Base-by-base conservation (phyloP, 2,113 vertebrate species). In the Opisthocomus hoazin region DNA sequence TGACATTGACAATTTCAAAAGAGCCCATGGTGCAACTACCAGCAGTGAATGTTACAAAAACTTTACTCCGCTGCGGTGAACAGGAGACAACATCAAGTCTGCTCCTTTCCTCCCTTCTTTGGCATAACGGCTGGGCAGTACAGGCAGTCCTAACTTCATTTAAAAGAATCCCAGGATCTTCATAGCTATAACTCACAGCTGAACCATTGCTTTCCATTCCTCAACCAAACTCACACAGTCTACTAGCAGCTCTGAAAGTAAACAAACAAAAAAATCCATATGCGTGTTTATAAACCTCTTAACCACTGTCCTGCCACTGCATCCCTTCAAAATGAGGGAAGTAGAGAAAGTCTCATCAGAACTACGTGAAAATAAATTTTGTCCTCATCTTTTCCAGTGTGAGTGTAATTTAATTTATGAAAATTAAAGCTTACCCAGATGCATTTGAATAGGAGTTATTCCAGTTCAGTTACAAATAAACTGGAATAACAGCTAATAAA, bases 401-500 rank as follows among this genome's bases (percentile, higher is more conserved):
- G 39, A 81, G 26, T 50, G 41, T 30, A 10, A 46, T 84, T 94
- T 78, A 32, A 89, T 74, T 63, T 50, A 70, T 51, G 51, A 50
- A 86, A 74, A 81, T 58, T n/a, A 51, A 90, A 84, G 32, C 81
- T 80, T 87, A 89, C 41, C 48, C 60, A 94, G 60, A 58, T 77
- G 29, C 18, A 68, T 89, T 96, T 95, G 89, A 27, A 30, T 64
- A 74, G 76, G 56, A 92, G 20, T 66, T 87, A 74, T 39, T 87
- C 63, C 68, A 87, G 69, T 56, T 83, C 76, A 70, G 18, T 66
- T 80, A 53, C 48, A 86, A 93, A 77, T 45, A 53, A 89, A 80
- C 12, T 64, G 48, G 53, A 96, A 63, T 65, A 92, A 69, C 89
- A 95, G 90, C 61, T 79, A 94, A 96, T 92, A 97, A 97, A 96